Conservation (phyloP, 2,797 vertebrate species). For the Hippopotamyrus pictus region DNA sequence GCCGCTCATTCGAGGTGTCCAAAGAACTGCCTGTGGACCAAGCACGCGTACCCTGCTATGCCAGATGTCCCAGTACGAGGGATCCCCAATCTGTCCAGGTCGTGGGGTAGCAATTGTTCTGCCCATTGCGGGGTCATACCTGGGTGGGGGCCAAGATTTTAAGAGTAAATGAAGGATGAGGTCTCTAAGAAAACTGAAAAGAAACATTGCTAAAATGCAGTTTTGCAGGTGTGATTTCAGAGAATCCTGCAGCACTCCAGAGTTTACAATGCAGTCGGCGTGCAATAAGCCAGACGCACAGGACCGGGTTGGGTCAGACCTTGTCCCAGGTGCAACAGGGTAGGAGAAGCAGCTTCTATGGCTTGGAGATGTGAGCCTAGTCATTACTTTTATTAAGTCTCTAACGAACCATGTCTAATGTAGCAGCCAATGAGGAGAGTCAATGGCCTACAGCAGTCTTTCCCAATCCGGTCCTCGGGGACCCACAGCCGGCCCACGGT, state of each 20-base stretch:
- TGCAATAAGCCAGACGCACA: not conserved
- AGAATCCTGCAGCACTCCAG: constrained; percentile 38
- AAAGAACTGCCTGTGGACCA: not conserved
- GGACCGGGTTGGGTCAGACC: not conserved
- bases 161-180: constrained; percentile 57
- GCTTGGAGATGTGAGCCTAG: not conserved
- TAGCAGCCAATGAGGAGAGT: not conserved
- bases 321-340: not conserved
- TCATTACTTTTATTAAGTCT: not conserved
- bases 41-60: not conserved
- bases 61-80: not conserved
- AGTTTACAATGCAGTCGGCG: constrained; percentile 39
- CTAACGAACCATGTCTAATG: not conserved
- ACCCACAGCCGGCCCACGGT: not conserved
- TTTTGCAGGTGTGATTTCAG: constrained; percentile 44
- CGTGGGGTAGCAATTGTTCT: constrained; percentile 38
- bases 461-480: not conserved
- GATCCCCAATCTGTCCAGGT: constrained; percentile 25
- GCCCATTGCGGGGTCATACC: constrained; percentile 55
- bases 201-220: constrained; percentile 3
- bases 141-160: constrained; percentile 53
- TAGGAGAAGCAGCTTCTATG: not conserved
- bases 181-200: constrained; percentile 24
- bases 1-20: not conserved
- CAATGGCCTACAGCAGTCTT: not conserved